A percentile compares a stretch with the other conserved stretches of the same genome.
phyloP scores from a whole-genome alignment of 2,113 vertebrate species.

The Myotis davidii region DNA sequence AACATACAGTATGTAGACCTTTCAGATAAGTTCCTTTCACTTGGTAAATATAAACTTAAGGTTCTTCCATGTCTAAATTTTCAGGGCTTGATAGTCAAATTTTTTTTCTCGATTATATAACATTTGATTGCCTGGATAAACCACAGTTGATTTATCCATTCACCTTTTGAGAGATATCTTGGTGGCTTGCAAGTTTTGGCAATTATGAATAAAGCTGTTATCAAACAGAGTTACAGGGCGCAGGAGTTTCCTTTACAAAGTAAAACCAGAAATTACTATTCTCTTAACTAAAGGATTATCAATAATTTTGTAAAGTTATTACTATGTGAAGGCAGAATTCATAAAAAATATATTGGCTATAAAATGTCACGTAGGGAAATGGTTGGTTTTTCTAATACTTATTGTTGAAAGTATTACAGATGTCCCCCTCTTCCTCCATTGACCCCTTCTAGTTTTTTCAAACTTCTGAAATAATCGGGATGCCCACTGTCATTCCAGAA shows the following conservation, averaged over 20 bases:
- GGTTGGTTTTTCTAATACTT: too few species aligned
- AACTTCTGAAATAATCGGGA: conserved; percentile 12
- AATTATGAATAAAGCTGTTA: conserved; percentile 9
- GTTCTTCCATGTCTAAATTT: background rate
- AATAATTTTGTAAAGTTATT: conserved; percentile 36
- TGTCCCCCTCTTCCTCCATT: too few species aligned
- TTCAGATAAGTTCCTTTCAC: background rate
- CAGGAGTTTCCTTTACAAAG: background rate
- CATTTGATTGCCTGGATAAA: background rate
- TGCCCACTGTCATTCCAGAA: background rate
- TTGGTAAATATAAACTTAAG: background rate
- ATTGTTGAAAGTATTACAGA: too few species aligned
- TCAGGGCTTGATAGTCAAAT: background rate
- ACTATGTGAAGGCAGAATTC: background rate
- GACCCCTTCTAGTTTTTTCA: background rate
- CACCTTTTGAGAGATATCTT: background rate
- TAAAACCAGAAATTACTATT: conserved; percentile 20
- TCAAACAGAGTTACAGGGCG: background rate
- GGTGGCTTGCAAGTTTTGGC: background rate
- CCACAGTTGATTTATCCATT: background rate
- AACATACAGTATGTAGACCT: background rate
- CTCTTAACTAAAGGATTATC: background rate
- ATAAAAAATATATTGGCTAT: background rate
- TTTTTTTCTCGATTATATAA: background rate
- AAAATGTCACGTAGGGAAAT: background rate